Percentiles rank a stretch among this genome's conserved stretches.
Conservation (phyloP, 2,888 invertebrate species). For the Prenolepis imparis region DNA sequence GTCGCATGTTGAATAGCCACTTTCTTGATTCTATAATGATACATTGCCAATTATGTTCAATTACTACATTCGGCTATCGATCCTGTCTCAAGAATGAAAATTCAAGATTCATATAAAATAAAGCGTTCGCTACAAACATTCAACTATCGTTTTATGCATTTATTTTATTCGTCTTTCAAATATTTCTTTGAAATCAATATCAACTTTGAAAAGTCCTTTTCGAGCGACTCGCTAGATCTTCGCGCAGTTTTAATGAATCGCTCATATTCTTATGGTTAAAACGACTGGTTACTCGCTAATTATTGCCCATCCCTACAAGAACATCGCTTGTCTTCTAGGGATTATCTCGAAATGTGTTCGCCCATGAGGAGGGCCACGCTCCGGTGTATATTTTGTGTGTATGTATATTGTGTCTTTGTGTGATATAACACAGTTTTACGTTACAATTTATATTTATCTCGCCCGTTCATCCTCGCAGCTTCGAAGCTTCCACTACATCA, state of each 20-base stretch:
- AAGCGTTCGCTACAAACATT: neutral
- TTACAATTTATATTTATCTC: constrained; percentile 10
- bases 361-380: neutral
- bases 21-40: neutral
- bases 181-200: neutral
- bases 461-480: neutral
- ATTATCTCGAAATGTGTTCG: constrained; percentile 10
- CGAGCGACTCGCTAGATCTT: neutral
- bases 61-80: neutral
- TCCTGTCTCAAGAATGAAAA: neutral
- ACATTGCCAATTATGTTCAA: neutral
- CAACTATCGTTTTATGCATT: neutral
- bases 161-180: neutral
- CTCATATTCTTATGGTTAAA: neutral
- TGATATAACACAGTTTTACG: neutral
- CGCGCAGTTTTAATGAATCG: neutral
- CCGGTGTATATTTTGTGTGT: neutral
- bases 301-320: constrained; percentile 45
- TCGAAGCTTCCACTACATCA: constrained; percentile 36
- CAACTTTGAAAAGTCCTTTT: neutral
- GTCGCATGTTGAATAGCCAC: neutral
- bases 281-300: neutral
- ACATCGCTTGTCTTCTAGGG: constrained; percentile 36
- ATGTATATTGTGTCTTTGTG: neutral
- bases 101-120: neutral